Evolutionary conservation across 1,140 invertebrate genomes (phyloP), one percentile per base, ranked within the genome.

Genomic region (Lanistes nyassanus): DNA sequence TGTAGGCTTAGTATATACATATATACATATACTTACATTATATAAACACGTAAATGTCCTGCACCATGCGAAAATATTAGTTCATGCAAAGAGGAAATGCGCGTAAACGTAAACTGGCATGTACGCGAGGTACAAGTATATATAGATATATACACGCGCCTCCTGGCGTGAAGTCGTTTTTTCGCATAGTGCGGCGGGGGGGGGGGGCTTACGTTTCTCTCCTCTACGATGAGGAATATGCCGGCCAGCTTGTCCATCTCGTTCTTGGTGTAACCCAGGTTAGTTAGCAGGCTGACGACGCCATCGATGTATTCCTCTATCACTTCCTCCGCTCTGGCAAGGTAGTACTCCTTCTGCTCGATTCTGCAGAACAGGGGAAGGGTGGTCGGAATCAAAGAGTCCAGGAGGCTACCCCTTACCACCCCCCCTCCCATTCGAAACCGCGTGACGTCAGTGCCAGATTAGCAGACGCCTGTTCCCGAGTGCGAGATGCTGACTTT

Each of bases 281-380:
- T 39, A 37, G 3, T 29, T 9, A 72, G 56, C 1, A 72, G 56
- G 34, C 3, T 36, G n/a, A 37, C 26, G 13, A 72, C 47, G 5
- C 55, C 70, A 3, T 26, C 36, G 55, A 72, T 72, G 70, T 72
- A 72, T 3, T 55, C 29, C 31, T n/a, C 23, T 19, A 72, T 62
- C 13, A 72, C n/a, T 3, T 29, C 36, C 31, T 62, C 56, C 6
- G 56, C 56, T 21, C 39, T 21, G 1, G 0, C 37, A 23, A 60
- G 19, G 16, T n/a, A 23, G 34, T 0, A 7, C 26, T 72, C 70
- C 36, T 42, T 72, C 11, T 42, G 0, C 23, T 60, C 56, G 36
- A 34, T 37, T 13, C 70, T 60, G 56, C 29, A 11, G 29, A 16
- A 47, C 42, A 47, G 9, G 9, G 42, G 19, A 42, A 47, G 42